Evolutionary conservation across 2,113 vertebrate genomes (phyloP).

Genomic region (Polyodon spathula): DNA sequence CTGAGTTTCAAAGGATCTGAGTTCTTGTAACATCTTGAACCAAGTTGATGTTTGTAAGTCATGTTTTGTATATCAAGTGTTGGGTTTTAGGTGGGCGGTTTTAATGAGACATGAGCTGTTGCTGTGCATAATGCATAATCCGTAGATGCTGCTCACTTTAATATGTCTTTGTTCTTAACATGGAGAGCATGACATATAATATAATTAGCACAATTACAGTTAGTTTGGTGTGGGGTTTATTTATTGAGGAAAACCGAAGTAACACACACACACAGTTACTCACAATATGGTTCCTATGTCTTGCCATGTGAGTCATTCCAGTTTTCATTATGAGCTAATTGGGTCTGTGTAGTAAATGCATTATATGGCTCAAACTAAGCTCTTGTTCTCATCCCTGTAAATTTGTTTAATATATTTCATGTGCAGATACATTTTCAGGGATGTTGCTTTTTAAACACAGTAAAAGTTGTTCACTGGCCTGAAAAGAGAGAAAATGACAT

Average conservation of each 20-base stretch:
- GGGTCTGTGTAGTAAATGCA: no score
- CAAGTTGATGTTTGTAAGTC: not conserved
- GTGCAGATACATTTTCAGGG: not conserved
- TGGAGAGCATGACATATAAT: constrained; percentile 2
- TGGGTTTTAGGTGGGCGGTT: not conserved
- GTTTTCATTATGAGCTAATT: no score
- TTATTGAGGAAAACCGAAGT: not conserved
- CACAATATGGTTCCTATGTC: not conserved
- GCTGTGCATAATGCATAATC: not conserved
- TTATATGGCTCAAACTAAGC: no score
- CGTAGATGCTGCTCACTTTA: not conserved
- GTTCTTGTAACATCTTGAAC: not conserved
- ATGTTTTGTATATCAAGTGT: not conserved
- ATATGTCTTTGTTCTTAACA: constrained; percentile 1
- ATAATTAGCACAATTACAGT: constrained; percentile 4
- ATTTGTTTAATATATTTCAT: not conserved
- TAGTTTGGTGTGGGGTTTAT: not conserved
- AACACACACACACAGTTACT: not conserved
- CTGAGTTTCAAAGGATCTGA: not conserved
- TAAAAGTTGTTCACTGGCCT: not conserved
- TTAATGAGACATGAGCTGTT: not conserved
- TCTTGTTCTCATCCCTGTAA: no score
- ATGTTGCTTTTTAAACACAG: not conserved
- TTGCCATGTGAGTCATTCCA: no score
- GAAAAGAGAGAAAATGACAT: not conserved